A percentile compares a stretch with the other conserved stretches of the same genome.
phyloP scores from a whole-genome alignment of 2,113 vertebrate species.

The Ictidomys tridecemlineatus region DNA sequence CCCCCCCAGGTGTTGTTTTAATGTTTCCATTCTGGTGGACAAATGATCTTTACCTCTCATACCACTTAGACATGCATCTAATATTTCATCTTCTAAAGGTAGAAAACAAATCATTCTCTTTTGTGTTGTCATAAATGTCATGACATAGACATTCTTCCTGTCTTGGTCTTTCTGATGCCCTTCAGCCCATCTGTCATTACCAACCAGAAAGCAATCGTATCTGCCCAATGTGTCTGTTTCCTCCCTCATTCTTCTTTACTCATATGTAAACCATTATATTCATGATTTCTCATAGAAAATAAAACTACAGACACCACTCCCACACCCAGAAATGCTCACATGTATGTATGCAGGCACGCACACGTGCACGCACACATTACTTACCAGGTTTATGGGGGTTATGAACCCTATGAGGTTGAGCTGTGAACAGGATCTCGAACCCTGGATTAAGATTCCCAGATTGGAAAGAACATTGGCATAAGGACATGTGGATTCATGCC shows the following conservation, averaged over 20 bases:
- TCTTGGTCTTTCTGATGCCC: conserved; percentile 33
- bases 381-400: not conserved
- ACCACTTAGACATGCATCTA: not conserved
- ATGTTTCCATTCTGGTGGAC: not conserved
- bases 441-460: conserved; percentile 24
- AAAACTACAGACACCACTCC: not conserved
- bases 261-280: not conserved
- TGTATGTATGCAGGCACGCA: not conserved
- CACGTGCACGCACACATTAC: not conserved
- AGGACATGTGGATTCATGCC: not conserved
- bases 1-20: not conserved
- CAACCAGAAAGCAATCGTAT: not conserved
- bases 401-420: not conserved
- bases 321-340: not conserved
- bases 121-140: conserved; percentile 23
- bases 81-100: conserved; percentile 40
- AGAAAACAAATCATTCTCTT: not conserved
- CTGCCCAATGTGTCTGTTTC: not conserved
- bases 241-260: not conserved
- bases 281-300: conserved; percentile 33
- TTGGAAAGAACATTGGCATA: not conserved
- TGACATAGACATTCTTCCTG: not conserved
- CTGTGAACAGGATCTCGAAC: not conserved
- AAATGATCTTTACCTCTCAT: not conserved
- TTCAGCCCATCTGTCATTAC: not conserved